phyloP scores from a whole-genome alignment of 1,140 invertebrate genomes.

The Apis dorsata region DNA sequence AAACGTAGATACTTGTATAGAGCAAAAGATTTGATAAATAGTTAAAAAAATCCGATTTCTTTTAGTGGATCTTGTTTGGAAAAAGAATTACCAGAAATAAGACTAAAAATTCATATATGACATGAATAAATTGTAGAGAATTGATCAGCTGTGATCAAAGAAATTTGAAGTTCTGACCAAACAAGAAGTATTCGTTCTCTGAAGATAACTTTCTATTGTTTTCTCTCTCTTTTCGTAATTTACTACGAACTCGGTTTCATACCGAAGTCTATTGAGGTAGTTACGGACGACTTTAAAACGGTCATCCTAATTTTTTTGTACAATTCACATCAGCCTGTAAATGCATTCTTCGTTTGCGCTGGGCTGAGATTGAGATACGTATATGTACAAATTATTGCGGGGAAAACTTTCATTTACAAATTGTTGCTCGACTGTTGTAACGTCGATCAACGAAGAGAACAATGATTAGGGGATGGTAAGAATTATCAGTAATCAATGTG shows the following conservation, averaged over 20 bases:
- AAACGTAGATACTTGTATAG: not conserved
- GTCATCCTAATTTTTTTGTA: conserved; percentile 52
- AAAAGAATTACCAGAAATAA: conserved; percentile 23
- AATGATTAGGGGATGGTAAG: conserved; percentile 49
- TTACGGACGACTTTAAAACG: conserved; percentile 41
- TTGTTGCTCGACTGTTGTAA: conserved; percentile 21
- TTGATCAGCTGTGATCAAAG: conserved; percentile 9
- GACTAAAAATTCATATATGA: conserved; percentile 21
- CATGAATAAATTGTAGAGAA: conserved; percentile 35
- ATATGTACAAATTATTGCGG: conserved; percentile 45
- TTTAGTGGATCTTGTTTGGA: not conserved
- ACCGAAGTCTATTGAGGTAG: conserved; percentile 60
- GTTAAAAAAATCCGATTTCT: conserved; percentile 22
- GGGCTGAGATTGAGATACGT: conserved; percentile 31
- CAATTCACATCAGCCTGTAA: conserved; percentile 37
- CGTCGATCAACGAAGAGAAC: conserved; percentile 43
- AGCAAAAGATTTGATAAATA: conserved; percentile 9
- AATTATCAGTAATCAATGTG: conserved; percentile 49
- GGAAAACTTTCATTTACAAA: conserved; percentile 42
- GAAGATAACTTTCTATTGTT: conserved; percentile 34
- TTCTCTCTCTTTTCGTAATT: conserved; percentile 6
- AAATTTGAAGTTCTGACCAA: conserved; percentile 40
- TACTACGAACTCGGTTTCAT: conserved; percentile 44
- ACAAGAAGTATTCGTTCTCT: conserved; percentile 21
- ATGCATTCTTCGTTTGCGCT: conserved; percentile 24